Conservation (phyloP, 2,888 invertebrate species). For the Matsumyia berberina region DNA sequence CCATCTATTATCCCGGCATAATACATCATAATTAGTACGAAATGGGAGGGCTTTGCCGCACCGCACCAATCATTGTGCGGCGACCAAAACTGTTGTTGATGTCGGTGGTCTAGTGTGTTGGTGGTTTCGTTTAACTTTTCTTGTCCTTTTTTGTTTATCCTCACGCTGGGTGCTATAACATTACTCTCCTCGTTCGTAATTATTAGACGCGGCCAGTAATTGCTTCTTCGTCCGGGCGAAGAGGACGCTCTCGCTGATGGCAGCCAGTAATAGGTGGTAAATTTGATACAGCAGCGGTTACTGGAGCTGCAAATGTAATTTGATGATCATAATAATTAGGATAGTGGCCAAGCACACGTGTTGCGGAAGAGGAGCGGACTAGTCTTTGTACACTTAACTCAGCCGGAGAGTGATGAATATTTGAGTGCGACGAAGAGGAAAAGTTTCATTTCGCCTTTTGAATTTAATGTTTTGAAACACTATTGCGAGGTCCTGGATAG, state of each 20-base stretch:
- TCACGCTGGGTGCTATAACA: slow-evolving; percentile 1
- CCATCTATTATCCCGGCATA: slow-evolving; percentile 49
- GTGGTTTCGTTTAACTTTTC: background rate
- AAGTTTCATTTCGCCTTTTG: background rate
- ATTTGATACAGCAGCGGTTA: slow-evolving; percentile 26
- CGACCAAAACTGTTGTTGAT: slow-evolving; percentile 39
- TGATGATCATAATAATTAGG: slow-evolving; percentile 29
- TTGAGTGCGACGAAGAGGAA: slow-evolving; percentile 5
- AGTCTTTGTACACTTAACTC: background rate
- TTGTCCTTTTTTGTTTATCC: background rate
- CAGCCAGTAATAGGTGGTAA: background rate
- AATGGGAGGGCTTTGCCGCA: slow-evolving; percentile 1
- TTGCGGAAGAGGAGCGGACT: background rate
- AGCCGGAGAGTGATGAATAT: background rate
- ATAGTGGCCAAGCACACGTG: background rate
- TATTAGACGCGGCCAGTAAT: slow-evolving; percentile 47
- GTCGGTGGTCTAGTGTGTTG: background rate
- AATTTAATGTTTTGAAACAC: slow-evolving; percentile 4
- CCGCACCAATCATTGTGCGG: slow-evolving; percentile 31
- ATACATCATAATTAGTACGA: slow-evolving; percentile 60
- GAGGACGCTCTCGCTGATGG: background rate
- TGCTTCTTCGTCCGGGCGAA: slow-evolving; percentile 5
- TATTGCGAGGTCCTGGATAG: background rate
- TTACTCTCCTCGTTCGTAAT: slow-evolving; percentile 47
- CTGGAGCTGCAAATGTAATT: slow-evolving; percentile 33